Conservation (phyloP, 1,140 invertebrate genomes). For the Centruroides sculpturatus region DNA sequence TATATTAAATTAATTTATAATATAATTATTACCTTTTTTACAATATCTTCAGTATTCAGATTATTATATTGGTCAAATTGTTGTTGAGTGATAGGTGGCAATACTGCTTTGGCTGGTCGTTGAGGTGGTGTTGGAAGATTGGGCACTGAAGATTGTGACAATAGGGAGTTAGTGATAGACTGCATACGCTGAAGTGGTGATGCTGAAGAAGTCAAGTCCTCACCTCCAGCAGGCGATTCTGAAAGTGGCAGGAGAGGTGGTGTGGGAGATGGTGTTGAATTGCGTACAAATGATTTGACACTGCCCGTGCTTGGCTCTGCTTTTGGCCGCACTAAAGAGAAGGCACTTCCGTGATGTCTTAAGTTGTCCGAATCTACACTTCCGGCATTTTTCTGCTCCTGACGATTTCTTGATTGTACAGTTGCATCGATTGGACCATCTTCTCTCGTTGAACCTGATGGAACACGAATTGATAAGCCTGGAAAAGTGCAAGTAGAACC, state of each 20-base stretch:
- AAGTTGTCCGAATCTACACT: constrained; percentile 24
- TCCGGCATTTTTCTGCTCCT: not conserved
- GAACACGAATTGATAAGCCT: too few species aligned
- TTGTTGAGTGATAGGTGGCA: constrained; percentile 95
- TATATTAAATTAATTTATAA: too few species aligned
- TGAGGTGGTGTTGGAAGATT: constrained; percentile 21
- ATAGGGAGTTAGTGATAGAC: constrained; percentile 89
- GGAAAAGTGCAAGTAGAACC: not conserved
- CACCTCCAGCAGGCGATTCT: not conserved
- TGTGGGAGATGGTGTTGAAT: not conserved
- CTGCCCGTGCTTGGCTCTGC: constrained; percentile 39
- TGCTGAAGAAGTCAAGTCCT: constrained; percentile 11
- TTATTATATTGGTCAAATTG: constrained; percentile 98
- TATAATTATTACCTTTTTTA: constrained; percentile 54
- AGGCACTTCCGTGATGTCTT: constrained; percentile 66
- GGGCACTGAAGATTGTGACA: constrained; percentile 59
- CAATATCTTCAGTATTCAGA: constrained; percentile 96
- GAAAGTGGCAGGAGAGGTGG: not conserved
- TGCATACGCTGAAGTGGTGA: constrained; percentile 94
- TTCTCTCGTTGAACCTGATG: not conserved
- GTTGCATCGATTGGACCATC: constrained; percentile 13
- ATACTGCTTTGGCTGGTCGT: constrained; percentile 78
- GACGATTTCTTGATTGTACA: not conserved
- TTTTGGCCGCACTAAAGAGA: constrained; percentile 66
- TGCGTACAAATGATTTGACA: not conserved